Percentiles rank a stretch among this genome's conserved stretches.
Conservation (phyloP, 2,113 vertebrate species). For the Tyrannus savana region DNA sequence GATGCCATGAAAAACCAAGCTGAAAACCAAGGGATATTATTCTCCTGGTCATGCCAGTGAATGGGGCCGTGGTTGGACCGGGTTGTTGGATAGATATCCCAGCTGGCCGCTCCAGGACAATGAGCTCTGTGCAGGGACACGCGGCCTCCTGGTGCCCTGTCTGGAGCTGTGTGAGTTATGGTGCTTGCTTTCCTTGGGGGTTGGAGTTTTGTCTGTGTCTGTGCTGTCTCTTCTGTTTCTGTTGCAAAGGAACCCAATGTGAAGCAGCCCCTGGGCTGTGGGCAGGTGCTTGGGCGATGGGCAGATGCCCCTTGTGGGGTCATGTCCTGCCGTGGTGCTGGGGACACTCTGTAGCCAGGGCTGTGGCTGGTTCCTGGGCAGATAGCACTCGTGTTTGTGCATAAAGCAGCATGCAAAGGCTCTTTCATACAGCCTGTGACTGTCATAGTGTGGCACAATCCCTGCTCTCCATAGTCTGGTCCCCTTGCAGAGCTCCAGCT, state of each 20-base stretch:
- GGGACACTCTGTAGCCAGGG: neutral
- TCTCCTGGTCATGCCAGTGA: rapidly evolving
- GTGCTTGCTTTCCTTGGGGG: neutral
- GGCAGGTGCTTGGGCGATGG: neutral
- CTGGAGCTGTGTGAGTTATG: rapidly evolving
- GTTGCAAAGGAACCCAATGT: neutral
- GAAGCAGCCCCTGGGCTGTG: neutral
- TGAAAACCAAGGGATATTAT: rapidly evolving
- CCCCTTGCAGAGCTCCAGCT: neutral
- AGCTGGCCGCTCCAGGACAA: rapidly evolving
- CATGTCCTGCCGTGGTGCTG: rapidly evolving
- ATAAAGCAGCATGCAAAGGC: neutral
- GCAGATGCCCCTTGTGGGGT: neutral
- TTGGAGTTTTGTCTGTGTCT: neutral
- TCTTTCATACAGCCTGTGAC: neutral
- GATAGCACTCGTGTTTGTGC: neutral
- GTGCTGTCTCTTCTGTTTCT: neutral
- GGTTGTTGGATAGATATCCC: neutral
- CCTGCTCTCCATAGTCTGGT: neutral
- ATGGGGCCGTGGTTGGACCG: neutral
- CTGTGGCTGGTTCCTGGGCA: neutral
- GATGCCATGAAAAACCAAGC: neutral
- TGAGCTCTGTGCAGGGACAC: neutral
- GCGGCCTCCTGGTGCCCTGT: rapidly evolving
- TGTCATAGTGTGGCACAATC: rapidly evolving